These are phyloP conservation scores for Himalopsyche japonica DNA, from an alignment of 2,888 invertebrate genomes.

Conservation along the genomic window DNA sequence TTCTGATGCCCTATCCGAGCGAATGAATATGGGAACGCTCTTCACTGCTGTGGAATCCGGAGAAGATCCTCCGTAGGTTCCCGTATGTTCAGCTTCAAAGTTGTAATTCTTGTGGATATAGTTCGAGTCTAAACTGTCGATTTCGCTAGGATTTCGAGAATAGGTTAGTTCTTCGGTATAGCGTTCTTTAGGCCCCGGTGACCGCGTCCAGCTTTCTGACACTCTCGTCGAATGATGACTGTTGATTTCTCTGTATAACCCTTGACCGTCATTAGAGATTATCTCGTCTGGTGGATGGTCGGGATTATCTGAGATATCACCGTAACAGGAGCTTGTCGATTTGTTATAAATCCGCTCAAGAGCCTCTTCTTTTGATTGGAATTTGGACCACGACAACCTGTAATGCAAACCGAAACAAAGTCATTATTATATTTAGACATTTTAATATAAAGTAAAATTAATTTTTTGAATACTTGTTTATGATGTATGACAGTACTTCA, in stretches of 20 bases:
- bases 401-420: neutral
- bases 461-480: too few species aligned
- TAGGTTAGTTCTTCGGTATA: constrained; percentile 58
- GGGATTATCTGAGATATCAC: constrained; percentile 55
- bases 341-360: constrained; percentile 59
- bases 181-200: constrained; percentile 20
- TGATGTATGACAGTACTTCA: too few species aligned
- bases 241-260: constrained; percentile 4
- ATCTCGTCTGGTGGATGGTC: constrained; percentile 42
- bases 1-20: constrained; percentile 10
- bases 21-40: constrained; percentile 50
- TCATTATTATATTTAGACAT: too few species aligned
- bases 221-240: neutral
- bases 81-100: constrained; percentile 56
- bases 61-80: constrained; percentile 53
- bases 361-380: constrained; percentile 59
- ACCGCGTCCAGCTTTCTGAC: neutral
- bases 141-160: constrained; percentile 60
- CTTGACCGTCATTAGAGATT: constrained; percentile 7
- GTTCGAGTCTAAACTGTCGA: constrained; percentile 63
- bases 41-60: constrained; percentile 48
- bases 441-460: too few species aligned
- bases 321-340: constrained; percentile 59
- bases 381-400: constrained; percentile 51
- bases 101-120: constrained; percentile 62